These are phyloP conservation scores for Petrosia ficiformis DNA, from an alignment of 37 sponge, comb jelly and placozoan species.

Conservation along the genomic window DNA sequence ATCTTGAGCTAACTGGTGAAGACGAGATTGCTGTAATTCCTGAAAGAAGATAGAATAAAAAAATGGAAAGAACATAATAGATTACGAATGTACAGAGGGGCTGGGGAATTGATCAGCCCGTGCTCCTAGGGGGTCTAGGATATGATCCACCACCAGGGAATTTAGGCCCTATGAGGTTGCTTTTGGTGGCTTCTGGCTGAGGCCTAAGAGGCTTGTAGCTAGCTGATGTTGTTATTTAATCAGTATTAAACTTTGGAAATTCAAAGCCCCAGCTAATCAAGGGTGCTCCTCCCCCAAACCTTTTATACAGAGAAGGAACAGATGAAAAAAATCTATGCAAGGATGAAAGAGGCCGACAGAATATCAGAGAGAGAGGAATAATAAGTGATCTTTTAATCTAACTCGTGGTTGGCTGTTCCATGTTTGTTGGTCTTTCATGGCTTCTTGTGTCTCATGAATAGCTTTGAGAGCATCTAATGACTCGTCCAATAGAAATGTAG, in stretches of 20 bases:
- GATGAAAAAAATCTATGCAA: too few relatives aligned
- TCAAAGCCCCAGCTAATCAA: too few relatives aligned
- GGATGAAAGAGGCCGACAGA: background rate
- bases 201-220: too few relatives aligned
- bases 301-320: too few relatives aligned
- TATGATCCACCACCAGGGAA: too few relatives aligned
- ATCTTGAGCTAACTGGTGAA: constrained; percentile 81
- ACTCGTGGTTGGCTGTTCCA: constrained; percentile 82
- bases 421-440: constrained; percentile 54
- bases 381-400: too few relatives aligned
- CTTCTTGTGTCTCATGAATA: constrained; percentile 91
- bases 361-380: too few relatives aligned
- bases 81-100: background rate
- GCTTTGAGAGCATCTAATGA: constrained; percentile 82
- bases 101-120: background rate
- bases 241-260: too few relatives aligned
- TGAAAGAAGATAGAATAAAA: constrained; percentile 3
- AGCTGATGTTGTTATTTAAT: too few relatives aligned
- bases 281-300: too few relatives aligned
- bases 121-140: background rate
- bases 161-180: too few relatives aligned
- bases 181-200: too few relatives aligned
- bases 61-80: background rate
- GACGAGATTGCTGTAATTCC: constrained; percentile 64
- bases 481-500: constrained; percentile 96